Percentiles rank a stretch among this genome's conserved stretches.
Conservation (phyloP, 2,113 vertebrate species). For the Nipponia nippon region DNA sequence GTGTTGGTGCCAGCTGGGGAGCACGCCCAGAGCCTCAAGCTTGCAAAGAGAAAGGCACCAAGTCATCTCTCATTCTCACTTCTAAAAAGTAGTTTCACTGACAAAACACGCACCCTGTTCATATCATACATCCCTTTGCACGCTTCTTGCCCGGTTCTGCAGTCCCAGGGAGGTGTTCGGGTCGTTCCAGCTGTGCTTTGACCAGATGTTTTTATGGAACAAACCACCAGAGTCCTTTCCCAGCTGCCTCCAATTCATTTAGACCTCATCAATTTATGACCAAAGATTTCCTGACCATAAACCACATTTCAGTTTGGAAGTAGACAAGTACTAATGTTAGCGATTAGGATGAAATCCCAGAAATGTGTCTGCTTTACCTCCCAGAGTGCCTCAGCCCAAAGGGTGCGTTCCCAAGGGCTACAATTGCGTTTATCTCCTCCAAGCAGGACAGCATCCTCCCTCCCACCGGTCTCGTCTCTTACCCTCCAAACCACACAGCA, state of each 20-base stretch:
- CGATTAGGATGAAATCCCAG: not conserved
- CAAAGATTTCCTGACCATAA: not conserved
- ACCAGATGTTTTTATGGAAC: not conserved
- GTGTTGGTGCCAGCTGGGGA: not conserved
- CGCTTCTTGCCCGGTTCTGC: not conserved
- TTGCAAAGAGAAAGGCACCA: not conserved
- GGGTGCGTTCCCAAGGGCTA: not conserved
- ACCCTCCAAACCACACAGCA: not conserved
- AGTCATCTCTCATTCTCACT: not conserved
- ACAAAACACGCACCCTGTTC: accelerated
- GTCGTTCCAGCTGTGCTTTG: not conserved
- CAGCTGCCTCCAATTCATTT: not conserved
- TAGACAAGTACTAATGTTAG: not conserved
- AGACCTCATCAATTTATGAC: not conserved
- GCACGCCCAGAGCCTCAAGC: not conserved
- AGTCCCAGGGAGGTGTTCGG: not conserved
- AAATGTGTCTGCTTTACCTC: not conserved
- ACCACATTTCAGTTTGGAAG: not conserved
- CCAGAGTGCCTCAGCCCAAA: not conserved
- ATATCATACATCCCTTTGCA: too few relatives aligned
- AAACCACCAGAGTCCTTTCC: not conserved
- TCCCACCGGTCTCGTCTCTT: not conserved
- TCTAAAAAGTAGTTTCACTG: not conserved
- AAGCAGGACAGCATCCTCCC: not conserved
- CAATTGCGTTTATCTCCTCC: not conserved